Evolutionary conservation across 2,797 vertebrate genomes (phyloP).

Genomic region (Anabas testudineus): DNA sequence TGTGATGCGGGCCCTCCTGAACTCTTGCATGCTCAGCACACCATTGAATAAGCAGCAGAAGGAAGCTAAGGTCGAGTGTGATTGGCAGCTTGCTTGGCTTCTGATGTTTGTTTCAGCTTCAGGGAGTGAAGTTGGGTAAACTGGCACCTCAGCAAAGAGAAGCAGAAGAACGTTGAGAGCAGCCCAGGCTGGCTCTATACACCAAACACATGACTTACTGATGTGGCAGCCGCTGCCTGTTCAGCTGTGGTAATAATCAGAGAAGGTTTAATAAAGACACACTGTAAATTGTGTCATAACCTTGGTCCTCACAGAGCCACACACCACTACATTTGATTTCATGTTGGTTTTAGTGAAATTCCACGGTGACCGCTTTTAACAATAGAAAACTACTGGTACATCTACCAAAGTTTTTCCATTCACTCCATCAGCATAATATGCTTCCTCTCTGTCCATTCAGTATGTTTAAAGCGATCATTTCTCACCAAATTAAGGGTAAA

Average conservation of each 20-base stretch:
- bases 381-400: no score
- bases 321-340: no score
- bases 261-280: neutral
- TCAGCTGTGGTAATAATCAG: neutral
- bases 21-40: slow-evolving; percentile 4
- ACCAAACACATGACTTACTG: neutral
- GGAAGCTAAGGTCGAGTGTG: slow-evolving; percentile 8
- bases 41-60: slow-evolving; percentile 3
- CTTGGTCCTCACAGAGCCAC: no score
- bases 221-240: neutral
- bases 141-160: neutral
- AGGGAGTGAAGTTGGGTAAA: slow-evolving; percentile 1
- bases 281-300: neutral
- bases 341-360: no score
- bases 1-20: slow-evolving; percentile 20
- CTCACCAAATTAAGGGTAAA: no score
- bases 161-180: neutral
- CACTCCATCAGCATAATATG: no score
- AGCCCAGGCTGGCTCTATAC: neutral
- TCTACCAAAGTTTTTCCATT: no score
- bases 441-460: no score
- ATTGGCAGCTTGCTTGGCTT: slow-evolving; percentile 36
- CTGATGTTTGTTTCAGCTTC: slow-evolving; percentile 24
- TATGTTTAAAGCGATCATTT: no score
- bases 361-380: no score